Base-by-base conservation (phyloP, 53 echinoderm and acorn worm species). In the Holothuria leucospilota region DNA sequence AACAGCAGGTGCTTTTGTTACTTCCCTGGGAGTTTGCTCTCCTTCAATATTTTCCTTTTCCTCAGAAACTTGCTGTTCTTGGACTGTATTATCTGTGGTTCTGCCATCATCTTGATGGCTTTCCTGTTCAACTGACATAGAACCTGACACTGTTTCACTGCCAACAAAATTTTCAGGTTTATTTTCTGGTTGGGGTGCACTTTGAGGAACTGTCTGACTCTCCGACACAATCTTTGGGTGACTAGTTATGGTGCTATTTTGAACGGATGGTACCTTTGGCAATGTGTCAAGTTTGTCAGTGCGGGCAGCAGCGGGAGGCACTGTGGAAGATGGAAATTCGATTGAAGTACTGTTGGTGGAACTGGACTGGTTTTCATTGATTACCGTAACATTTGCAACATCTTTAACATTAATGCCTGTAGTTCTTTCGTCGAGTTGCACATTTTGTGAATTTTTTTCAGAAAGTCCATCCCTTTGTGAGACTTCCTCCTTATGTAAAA, bases 241-340 rank as follows among this genome's bases (percentile, higher is more conserved):
- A 56, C 4, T 18, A 56, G 18, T 0, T 1, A 13, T 56, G 56
- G 56, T 18, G 56, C 1, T 56, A 56, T 56, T 56, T 56, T 56
- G 56, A 56, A 56, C 18, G 18, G 56, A 56, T 56, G 56, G 56
- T 56, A 16, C 56, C 56, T 56, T 56, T 56, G 56, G 56, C 5
- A 56, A 56, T 56, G 56, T 56, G 56, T 56, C 56, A 4, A 16
- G 56, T 56, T 56, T 56, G 56, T 56, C 56, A 18, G 56, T 16
- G 56, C 18, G 15, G 56, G 18, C 56, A 56, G 56, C 75, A 15
- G 75, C 28, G 4, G 53, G 80, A 80, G 80, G 80, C 80, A 80
- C 80, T 59, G 53, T 20, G 80, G 80, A 80, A 80, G 61, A 25
- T 80, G 80, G 80, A 61, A 59, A 61, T 75, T 75, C 42, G 73